phyloP scores from a whole-genome alignment of 2,888 invertebrate genomes.

The Volucella inflata region DNA sequence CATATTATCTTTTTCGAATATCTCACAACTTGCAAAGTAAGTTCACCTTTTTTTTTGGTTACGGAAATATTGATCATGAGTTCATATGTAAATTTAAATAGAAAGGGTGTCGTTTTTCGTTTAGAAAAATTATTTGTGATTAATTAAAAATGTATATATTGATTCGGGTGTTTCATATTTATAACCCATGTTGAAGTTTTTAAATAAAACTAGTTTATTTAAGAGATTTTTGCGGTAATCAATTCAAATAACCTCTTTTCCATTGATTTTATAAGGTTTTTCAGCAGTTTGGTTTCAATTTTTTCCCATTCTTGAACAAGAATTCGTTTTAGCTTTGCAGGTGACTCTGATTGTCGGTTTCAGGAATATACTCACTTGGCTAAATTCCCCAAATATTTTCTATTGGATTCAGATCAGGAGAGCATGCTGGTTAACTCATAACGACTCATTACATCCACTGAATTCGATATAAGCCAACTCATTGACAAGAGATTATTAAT shows the following conservation, averaged over 20 bases:
- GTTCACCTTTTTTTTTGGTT: no score
- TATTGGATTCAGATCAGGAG: conserved; percentile 3
- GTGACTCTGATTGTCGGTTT: neutral
- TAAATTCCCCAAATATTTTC: conserved; percentile 42
- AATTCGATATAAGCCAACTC: conserved; percentile 9
- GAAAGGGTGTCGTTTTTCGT: neutral
- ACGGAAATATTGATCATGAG: no score
- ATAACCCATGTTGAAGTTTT: neutral
- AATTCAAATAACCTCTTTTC: neutral
- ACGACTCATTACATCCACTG: conserved; percentile 13
- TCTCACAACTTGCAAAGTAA: no score
- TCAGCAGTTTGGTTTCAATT: neutral
- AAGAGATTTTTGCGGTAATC: neutral
- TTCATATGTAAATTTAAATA: neutral
- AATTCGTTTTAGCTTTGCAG: neutral
- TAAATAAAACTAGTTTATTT: neutral
- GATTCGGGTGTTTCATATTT: neutral
- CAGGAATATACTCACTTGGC: conserved; percentile 12
- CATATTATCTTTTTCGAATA: no score
- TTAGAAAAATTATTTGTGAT: neutral
- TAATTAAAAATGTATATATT: neutral
- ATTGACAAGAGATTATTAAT: neutral
- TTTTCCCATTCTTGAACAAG: neutral
- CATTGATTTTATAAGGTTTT: neutral
- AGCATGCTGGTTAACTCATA: conserved; percentile 27